Evolutionary conservation across 2,113 vertebrate genomes (phyloP).

Genomic region (rat (Rattus norvegicus)): DNA sequence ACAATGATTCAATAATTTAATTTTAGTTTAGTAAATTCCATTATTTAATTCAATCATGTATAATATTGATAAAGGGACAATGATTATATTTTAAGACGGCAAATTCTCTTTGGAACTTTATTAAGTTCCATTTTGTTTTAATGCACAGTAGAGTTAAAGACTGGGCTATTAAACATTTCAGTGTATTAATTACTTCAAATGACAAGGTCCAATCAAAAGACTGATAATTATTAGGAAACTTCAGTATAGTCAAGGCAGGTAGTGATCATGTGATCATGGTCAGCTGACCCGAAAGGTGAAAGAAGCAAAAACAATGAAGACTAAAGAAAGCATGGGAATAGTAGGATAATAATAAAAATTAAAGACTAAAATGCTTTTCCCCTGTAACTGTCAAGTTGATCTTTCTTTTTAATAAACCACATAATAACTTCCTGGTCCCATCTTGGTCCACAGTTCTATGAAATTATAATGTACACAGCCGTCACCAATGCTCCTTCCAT

Average conservation of each 20-base stretch:
- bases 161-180: not conserved
- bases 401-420: constrained; percentile 3
- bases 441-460: not conserved
- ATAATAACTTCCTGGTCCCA: not conserved
- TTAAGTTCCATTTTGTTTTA: constrained; percentile 18
- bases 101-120: constrained; percentile 50
- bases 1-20: constrained; percentile 28
- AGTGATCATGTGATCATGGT: not conserved
- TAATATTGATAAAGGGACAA: not conserved
- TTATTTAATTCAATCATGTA: not conserved
- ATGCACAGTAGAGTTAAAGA: constrained; percentile 21
- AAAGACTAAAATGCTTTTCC: not conserved
- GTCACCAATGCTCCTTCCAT: not conserved
- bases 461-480: not conserved
- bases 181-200: constrained; percentile 11
- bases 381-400: not conserved
- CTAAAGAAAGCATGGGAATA: not conserved
- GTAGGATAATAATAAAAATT: not conserved
- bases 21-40: not conserved
- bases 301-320: constrained; percentile 30
- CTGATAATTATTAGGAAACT: constrained; percentile 34
- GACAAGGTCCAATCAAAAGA: not conserved
- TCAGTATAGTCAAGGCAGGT: not conserved
- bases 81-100: constrained; percentile 32
- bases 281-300: not conserved